Evolutionary conservation across 2,113 vertebrate genomes (phyloP).

Genomic region (Ivindomyrus marchei): DNA sequence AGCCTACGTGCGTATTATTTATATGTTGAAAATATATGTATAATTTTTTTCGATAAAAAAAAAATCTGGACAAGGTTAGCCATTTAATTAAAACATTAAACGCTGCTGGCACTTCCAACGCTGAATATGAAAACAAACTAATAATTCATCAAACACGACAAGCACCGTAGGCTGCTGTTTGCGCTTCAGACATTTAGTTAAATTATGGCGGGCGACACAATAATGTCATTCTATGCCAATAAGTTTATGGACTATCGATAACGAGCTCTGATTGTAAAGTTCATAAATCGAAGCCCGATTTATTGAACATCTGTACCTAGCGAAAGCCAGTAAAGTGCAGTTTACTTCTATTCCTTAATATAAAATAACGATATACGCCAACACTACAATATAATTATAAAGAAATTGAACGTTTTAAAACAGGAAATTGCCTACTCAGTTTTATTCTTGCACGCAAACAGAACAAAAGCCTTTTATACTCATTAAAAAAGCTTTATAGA

Average conservation of each 20-base stretch:
- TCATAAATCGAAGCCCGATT: not conserved
- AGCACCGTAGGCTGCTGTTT: not conserved
- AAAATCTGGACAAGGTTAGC: not conserved
- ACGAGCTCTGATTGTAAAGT: not conserved
- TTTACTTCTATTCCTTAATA: not conserved
- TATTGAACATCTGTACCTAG: not conserved
- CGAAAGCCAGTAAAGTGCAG: not conserved
- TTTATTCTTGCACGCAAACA: not conserved
- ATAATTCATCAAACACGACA: not conserved
- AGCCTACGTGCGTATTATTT: not conserved
- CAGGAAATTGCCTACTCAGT: not conserved
- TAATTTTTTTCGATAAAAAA: not conserved
- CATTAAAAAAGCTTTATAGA: not conserved
- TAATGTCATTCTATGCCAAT: not conserved
- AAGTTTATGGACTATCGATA: not conserved
- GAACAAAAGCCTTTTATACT: slow-evolving; percentile 1
- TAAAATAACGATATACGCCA: not conserved
- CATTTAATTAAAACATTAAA: not conserved
- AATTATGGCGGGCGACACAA: not conserved
- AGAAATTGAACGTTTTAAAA: not conserved
- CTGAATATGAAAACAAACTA: not conserved
- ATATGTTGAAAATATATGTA: not conserved
- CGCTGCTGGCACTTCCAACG: not conserved
- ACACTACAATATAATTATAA: not conserved
- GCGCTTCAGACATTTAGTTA: not conserved